Conservation (phyloP, 92 coral and sea anemone genomes). For the Ricordea florida region DNA sequence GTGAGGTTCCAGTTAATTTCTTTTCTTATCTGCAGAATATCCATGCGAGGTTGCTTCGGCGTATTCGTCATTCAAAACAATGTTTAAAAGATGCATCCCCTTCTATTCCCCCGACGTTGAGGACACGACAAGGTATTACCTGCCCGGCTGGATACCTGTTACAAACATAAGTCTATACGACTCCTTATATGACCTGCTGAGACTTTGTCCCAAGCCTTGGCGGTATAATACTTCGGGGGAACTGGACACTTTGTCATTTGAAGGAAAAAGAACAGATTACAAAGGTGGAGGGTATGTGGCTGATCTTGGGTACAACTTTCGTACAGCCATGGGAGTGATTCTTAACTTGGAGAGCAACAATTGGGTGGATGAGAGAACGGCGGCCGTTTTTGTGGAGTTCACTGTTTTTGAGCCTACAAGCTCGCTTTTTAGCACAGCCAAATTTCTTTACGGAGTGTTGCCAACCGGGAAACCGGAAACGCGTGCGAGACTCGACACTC, state of each 20-base stretch:
- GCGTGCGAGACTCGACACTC: constrained; percentile 55
- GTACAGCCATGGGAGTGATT: constrained; percentile 80
- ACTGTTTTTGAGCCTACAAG: constrained; percentile 88
- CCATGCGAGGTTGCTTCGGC: constrained; percentile 48
- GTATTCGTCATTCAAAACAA: not conserved
- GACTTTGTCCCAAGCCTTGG: constrained; percentile 88
- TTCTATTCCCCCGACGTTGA: constrained; percentile 57
- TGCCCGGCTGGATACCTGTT: constrained; percentile 86
- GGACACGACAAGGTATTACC: constrained; percentile 61
- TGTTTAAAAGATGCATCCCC: constrained; percentile 63
- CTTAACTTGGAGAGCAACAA: constrained; percentile 56
- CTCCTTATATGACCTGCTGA: constrained; percentile 44
- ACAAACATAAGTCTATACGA: constrained; percentile 61
- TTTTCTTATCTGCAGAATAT: constrained; percentile 24
- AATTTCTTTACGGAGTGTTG: constrained; percentile 70
- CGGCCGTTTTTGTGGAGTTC: constrained; percentile 77
- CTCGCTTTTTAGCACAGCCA: constrained; percentile 77
- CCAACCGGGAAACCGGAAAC: constrained; percentile 67
- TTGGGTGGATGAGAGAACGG: constrained; percentile 83
- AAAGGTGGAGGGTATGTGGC: constrained; percentile 94
- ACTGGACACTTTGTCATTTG: constrained; percentile 55
- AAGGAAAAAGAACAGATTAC: constrained; percentile 54
- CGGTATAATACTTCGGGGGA: constrained; percentile 70
- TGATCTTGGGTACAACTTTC: constrained; percentile 82
- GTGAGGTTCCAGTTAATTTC: not conserved